Base-by-base conservation (phyloP, 2,888 invertebrate species). In the Aporophyla lueneburgensis region DNA sequence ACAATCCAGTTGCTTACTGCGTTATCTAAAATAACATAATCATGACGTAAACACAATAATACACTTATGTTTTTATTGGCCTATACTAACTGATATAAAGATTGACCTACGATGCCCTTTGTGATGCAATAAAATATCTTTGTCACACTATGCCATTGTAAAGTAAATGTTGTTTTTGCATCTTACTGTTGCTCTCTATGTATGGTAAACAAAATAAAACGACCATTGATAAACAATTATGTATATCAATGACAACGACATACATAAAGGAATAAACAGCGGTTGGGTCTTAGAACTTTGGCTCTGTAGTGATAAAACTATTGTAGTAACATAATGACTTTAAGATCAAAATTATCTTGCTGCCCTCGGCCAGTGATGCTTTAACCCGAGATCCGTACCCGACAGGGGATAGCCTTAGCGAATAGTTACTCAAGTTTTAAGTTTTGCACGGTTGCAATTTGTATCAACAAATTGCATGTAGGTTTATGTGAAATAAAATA, bases 41-140 rank as follows among this genome's bases (percentile, higher is more conserved):
- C 63, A 53, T 66, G 49, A 56, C 53, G 59, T 58, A 51, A 49
- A 61, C 12, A 54, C 10, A 43, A n/a, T 21, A 51, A 51, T 14
- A 61, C 21, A 40, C 21, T 81, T 65, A 16, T 82, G 27, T 68
- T 46, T 54, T 43, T 62, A 33, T 16, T 54, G 24, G 12, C 5
- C 7, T 46, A 9, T 53, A 21, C 6, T 43, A 54, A 51, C 33
- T 76, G 54, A 69, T 59, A 21, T 67, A 51, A 49, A 76, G 40
- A 5, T 19, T 68, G 80, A 78, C 72, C 72, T 33, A 58, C 19
- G 27, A 33, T 59, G 9, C 53, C 58, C 79, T 58, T 2, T 33
- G 63, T 78, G 80, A 72, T 24, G 72, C 49, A 72, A 72, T 46
- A 56, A 56, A 59, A 69, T 67, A 80, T 83, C 19, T 62, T 58